Evolutionary conservation across 2,888 invertebrate genomes (phyloP).

Genomic region (Eupeodes luniger): DNA sequence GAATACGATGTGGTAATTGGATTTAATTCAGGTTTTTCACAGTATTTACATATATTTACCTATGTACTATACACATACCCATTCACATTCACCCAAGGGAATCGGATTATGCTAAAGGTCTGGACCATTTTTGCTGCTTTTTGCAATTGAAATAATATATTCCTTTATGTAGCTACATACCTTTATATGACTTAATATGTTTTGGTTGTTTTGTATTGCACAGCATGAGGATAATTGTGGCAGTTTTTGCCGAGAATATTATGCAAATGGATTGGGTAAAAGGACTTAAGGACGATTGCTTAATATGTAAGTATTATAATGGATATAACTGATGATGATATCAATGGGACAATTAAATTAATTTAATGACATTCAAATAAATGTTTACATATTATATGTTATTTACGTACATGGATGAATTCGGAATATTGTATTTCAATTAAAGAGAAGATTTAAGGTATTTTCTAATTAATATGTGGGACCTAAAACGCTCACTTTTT

Average conservation of each 20-base stretch:
- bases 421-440: not conserved
- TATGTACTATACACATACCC: too few species aligned
- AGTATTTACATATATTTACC: slow-evolving; percentile 25
- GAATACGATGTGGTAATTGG: slow-evolving; percentile 52
- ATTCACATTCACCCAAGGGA: slow-evolving; percentile 9
- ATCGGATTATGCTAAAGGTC: slow-evolving; percentile 54
- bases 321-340: not conserved
- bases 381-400: not conserved
- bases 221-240: slow-evolving; percentile 1
- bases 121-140: slow-evolving; percentile 4
- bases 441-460: not conserved
- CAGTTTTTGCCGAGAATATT: not conserved
- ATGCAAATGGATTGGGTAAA: slow-evolving; percentile 21
- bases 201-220: not conserved
- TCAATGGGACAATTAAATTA: not conserved
- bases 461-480: not conserved
- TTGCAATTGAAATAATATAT: slow-evolving; percentile 17
- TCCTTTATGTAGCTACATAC: not conserved
- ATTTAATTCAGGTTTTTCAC: slow-evolving; percentile 51
- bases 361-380: not conserved
- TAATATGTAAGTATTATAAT: not conserved
- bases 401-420: too few species aligned
- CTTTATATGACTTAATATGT: not conserved
- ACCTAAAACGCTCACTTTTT: too few species aligned
- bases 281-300: slow-evolving; percentile 17